A percentile compares a stretch with the other conserved stretches of the same genome.
Evolutionary conservation across 2,113 vertebrate genomes (phyloP).

Genomic region (Cynocephalus volans): DNA sequence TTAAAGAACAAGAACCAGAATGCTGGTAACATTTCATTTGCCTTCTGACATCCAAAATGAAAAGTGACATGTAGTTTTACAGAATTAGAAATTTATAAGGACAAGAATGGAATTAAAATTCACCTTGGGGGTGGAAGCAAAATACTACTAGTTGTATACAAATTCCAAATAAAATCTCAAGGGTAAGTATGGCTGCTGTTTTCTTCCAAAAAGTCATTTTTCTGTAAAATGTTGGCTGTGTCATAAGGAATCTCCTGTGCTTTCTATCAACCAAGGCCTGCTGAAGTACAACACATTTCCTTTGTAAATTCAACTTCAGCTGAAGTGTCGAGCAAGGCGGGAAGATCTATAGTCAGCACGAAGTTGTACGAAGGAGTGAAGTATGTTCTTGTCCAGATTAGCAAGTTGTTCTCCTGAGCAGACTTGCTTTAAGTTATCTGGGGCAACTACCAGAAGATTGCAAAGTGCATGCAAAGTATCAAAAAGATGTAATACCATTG

Average conservation of each 20-base stretch:
- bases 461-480: constrained; percentile 99
- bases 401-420: constrained; percentile 99
- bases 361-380: constrained; percentile 99
- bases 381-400: constrained; percentile 98
- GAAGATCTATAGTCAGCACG: constrained; percentile 97
- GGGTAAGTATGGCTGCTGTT: constrained; percentile 87
- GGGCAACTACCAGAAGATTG: constrained; percentile 98
- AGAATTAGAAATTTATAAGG: constrained; percentile 77
- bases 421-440: constrained; percentile 99
- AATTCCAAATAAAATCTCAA: constrained; percentile 71
- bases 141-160: constrained; percentile 77
- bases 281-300: constrained; percentile 54
- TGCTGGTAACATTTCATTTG: constrained; percentile 79
- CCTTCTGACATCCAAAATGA: constrained; percentile 73
- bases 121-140: constrained; percentile 74
- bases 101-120: constrained; percentile 79
- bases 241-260: constrained; percentile 86
- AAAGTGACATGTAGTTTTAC: constrained; percentile 77
- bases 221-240: constrained; percentile 82
- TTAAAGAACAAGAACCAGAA: constrained; percentile 80
- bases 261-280: constrained; percentile 80
- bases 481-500: constrained; percentile 98
- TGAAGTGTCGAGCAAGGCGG: constrained; percentile 98
- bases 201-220: constrained; percentile 82
- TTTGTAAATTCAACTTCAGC: constrained; percentile 89